phyloP scores from a whole-genome alignment of 2,797 vertebrate species.

The Potorous gilbertii region DNA sequence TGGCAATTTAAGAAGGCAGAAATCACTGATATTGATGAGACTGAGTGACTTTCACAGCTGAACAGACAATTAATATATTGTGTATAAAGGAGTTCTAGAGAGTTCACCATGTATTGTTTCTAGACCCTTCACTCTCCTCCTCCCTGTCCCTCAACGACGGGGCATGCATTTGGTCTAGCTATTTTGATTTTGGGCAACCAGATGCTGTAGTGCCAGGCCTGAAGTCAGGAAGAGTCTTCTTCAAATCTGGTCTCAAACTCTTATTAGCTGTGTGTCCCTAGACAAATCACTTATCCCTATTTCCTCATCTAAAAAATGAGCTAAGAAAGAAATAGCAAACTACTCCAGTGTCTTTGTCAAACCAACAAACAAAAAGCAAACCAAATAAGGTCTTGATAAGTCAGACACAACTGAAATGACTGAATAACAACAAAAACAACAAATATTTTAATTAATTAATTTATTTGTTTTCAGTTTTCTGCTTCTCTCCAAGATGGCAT shows the following conservation, averaged over 20 bases:
- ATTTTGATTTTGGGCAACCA: neutral
- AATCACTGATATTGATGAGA: neutral
- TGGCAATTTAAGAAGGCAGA: neutral
- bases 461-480: too few relatives aligned
- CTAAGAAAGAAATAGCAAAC: neutral
- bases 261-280: neutral
- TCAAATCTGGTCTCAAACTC: neutral
- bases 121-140: neutral
- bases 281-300: neutral
- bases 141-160: fast-evolving
- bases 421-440: neutral
- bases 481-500: too few relatives aligned
- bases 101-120: neutral
- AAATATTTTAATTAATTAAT: neutral
- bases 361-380: neutral
- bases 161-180: neutral
- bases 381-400: neutral
- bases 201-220: neutral
- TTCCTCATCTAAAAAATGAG: neutral
- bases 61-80: neutral
- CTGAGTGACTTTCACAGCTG: neutral
- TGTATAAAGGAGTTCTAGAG: neutral
- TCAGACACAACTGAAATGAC: neutral
- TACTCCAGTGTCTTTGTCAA: too few relatives aligned
- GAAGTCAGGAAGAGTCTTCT: neutral